Conservation (phyloP, 2,888 invertebrate genomes). For the Steromphala cineraria region DNA sequence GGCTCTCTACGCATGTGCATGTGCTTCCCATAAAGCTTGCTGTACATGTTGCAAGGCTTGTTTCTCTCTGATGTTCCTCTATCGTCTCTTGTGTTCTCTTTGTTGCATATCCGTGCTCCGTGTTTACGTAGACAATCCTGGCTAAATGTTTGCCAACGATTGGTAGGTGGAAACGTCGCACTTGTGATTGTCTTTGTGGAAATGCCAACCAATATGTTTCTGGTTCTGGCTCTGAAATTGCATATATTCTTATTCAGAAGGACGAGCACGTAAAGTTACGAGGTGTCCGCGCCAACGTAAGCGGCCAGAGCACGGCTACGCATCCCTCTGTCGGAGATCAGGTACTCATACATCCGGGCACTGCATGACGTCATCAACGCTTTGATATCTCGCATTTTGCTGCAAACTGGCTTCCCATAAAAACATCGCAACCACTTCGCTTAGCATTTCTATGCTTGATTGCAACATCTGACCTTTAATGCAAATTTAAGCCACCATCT, state of each 20-base stretch:
- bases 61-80: background rate
- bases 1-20: background rate
- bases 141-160: no score
- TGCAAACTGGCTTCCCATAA: no score
- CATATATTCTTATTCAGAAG: constrained; percentile 14
- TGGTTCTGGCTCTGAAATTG: background rate
- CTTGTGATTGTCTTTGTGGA: no score
- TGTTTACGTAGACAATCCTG: background rate
- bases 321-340: constrained; percentile 14
- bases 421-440: no score
- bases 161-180: no score
- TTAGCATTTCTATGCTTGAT: no score
- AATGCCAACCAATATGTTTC: no score
- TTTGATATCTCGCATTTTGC: background rate
- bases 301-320: constrained; percentile 13
- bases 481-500: no score
- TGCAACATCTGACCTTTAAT: no score
- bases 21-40: background rate
- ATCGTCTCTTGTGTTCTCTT: background rate
- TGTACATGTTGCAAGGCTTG: background rate
- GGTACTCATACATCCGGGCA: background rate
- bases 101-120: background rate
- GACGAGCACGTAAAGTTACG: constrained; percentile 1
- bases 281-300: constrained; percentile 7
- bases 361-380: background rate